phyloP scores from a whole-genome alignment of 2,888 invertebrate genomes.

The Scaptomyza cyrtandrae region DNA sequence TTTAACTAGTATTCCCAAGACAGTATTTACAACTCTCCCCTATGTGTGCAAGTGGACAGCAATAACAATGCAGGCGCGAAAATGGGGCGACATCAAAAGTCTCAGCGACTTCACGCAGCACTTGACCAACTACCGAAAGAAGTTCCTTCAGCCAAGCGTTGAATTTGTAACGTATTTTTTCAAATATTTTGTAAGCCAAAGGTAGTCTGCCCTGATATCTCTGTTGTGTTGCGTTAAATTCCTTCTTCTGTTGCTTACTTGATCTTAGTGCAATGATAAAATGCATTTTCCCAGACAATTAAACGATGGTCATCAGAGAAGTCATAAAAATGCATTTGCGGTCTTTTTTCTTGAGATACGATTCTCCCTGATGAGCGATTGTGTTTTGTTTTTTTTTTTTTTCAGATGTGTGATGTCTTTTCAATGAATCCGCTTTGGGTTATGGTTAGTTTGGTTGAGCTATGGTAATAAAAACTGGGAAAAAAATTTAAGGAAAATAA shows the following conservation, averaged over 20 bases:
- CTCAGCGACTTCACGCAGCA: no score
- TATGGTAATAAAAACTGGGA: slow-evolving; percentile 17
- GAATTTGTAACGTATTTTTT: slow-evolving; percentile 73
- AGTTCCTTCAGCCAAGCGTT: slow-evolving; percentile 53
- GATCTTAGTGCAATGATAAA: slow-evolving; percentile 60
- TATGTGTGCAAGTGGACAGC: slow-evolving; percentile 15
- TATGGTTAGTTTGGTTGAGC: slow-evolving; percentile 14
- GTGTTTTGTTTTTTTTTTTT: slow-evolving; percentile 2
- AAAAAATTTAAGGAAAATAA: background rate
- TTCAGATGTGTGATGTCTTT: slow-evolving; percentile 32
- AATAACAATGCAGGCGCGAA: no score
- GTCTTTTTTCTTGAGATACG: slow-evolving; percentile 15
- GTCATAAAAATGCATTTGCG: slow-evolving; percentile 43
- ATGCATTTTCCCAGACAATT: slow-evolving; percentile 74
- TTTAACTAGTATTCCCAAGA: background rate
- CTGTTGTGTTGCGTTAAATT: background rate
- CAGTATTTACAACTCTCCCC: background rate
- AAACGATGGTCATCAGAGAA: slow-evolving; percentile 51
- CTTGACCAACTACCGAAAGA: no score
- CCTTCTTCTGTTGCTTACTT: slow-evolving; percentile 27
- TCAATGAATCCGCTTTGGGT: slow-evolving; percentile 28
- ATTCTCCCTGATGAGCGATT: slow-evolving; percentile 16
- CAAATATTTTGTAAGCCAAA: slow-evolving; percentile 14
- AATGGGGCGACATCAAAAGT: no score
- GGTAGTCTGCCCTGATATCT: slow-evolving; percentile 27